phyloP scores from a whole-genome alignment of 1,140 invertebrate species.

The Frieseomelitta varia region DNA sequence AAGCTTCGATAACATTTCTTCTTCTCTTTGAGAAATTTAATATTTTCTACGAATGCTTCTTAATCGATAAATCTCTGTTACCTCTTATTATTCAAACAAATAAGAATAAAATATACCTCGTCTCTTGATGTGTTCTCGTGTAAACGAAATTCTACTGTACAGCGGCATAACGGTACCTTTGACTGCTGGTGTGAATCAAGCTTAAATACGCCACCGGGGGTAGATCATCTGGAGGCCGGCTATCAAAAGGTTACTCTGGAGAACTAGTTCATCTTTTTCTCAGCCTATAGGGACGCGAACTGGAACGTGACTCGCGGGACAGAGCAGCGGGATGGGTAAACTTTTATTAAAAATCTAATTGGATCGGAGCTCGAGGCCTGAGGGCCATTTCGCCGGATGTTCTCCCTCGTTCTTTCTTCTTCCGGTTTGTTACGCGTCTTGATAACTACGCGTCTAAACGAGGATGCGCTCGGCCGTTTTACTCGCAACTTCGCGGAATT shows the following conservation, averaged over 20 bases:
- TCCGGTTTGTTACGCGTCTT: background rate
- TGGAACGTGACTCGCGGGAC: constrained; percentile 60
- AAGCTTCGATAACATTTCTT: too few species aligned
- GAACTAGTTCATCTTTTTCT: constrained; percentile 67
- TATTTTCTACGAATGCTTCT: too few species aligned
- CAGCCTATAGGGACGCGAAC: constrained; percentile 54
- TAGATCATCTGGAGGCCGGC: constrained; percentile 37
- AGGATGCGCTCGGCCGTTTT: background rate
- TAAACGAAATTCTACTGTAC: too few species aligned
- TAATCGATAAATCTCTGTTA: too few species aligned
- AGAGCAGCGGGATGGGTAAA: constrained; percentile 64
- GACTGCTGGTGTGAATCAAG: background rate
- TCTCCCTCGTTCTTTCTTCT: constrained; percentile 24
- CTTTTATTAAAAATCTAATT: constrained; percentile 76
- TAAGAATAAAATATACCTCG: too few species aligned
- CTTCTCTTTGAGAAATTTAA: too few species aligned
- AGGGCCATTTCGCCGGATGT: constrained; percentile 48
- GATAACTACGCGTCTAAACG: constrained; percentile 3
- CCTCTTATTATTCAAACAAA: too few species aligned
- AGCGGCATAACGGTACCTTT: too few species aligned
- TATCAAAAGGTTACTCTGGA: constrained; percentile 59
- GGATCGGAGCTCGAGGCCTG: constrained; percentile 65
- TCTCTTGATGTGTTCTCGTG: too few species aligned
- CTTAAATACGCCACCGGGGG: constrained; percentile 31
- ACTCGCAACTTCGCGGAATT: background rate